A percentile compares a stretch with the other conserved stretches of the same genome.
phyloP scores from a whole-genome alignment of 2,888 invertebrate genomes.

The Glyphotaelius pellucidus region DNA sequence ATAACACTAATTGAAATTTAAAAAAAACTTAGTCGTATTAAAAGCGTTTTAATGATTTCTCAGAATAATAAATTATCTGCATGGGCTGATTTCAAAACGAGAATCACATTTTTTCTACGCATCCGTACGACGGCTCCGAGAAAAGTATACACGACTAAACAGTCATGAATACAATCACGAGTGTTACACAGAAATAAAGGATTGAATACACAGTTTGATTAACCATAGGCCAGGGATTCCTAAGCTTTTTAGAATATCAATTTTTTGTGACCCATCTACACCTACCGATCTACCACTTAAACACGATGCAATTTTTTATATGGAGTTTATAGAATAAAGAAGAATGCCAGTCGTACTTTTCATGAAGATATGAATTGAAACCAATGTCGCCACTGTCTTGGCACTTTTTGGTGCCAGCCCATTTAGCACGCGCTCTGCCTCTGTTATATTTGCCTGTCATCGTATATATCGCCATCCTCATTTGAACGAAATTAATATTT shows the following conservation, averaged over 20 bases:
- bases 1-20: too few species aligned
- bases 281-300: neutral
- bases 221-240: neutral
- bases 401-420: too few species aligned
- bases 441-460: too few species aligned
- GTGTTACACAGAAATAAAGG: conserved; percentile 15
- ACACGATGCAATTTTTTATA: neutral
- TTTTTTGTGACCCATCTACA: neutral
- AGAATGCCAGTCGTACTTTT: too few species aligned
- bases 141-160: neutral
- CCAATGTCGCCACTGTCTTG: too few species aligned
- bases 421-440: too few species aligned
- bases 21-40: neutral
- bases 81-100: neutral
- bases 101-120: neutral
- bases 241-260: neutral
- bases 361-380: too few species aligned
- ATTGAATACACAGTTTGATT: conserved; percentile 42
- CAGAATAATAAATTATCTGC: neutral
- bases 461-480: too few species aligned
- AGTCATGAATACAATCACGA: neutral
- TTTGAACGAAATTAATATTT: too few species aligned
- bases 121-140: neutral
- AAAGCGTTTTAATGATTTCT: neutral
- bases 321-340: too few species aligned